Conservation (phyloP, 2,113 vertebrate species). For the Ctenomys sociabilis region DNA sequence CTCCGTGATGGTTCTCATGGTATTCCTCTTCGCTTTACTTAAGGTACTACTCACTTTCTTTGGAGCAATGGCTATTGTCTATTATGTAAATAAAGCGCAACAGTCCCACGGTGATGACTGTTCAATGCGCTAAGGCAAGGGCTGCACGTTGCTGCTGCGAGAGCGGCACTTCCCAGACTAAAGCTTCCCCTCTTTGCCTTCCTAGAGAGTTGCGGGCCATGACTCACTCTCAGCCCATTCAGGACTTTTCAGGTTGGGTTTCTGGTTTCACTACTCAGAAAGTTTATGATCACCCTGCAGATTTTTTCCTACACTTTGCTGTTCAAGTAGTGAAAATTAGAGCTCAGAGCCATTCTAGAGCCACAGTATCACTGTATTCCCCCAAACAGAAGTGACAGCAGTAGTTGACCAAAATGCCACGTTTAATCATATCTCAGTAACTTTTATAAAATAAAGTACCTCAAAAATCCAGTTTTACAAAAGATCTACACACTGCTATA, state of each 20-base stretch:
- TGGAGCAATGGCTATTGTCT: not conserved
- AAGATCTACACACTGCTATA: no score
- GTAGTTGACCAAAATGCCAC: not conserved
- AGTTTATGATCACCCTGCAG: not conserved
- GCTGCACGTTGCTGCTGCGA: not conserved
- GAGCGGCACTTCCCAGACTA: not conserved
- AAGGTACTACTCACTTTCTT: not conserved
- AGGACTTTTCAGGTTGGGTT: not conserved
- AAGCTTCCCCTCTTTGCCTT: not conserved
- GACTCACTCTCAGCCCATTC: not conserved
- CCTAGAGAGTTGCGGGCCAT: not conserved
- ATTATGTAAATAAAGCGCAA: not conserved
- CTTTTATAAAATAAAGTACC: constrained; percentile 19
- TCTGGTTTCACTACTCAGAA: not conserved
- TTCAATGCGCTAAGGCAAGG: not conserved
- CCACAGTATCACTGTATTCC: not conserved
- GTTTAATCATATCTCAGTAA: not conserved
- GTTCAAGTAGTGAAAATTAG: not conserved
- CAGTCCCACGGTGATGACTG: not conserved
- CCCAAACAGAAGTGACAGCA: not conserved
- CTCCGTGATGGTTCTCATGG: not conserved
- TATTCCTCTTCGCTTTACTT: not conserved
- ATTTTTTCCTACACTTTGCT: not conserved
- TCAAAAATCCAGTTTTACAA: constrained; percentile 9
- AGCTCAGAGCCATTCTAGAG: not conserved